Base-by-base conservation (phyloP, 2,888 invertebrate genomes). In the Drosophila birchii region DNA sequence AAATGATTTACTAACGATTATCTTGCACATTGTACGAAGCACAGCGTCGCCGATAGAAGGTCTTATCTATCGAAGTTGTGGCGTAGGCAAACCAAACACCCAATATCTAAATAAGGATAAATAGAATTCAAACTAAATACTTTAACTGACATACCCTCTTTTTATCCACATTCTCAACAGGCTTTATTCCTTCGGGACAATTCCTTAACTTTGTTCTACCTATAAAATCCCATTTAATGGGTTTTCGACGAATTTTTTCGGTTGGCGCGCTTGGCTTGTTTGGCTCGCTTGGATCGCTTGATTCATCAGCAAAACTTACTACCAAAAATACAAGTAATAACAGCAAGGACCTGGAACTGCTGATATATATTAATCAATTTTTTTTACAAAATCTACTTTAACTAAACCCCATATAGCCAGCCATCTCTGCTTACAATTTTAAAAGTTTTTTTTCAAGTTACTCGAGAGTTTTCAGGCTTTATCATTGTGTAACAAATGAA, bases 51-150 rank as follows among this genome's bases (percentile, higher is more conserved):
- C 54, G 36, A 51, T 69, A 87, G 0, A 23, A 7, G 0, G 1
- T 8, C 14, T 54, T 29, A 0, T 18, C 7, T 16, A 84, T 16
- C 0, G 83, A 73, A 2, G 87, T 80, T 1, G 83, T 70, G 14
- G 73, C 85, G 55, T 63, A 85, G 3, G 78, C 85, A 1, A 61
- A 87, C 83, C 87, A 87, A 11, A 62, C 16, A 1, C 83, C 87
- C 16, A 87, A 16, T 0, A 84, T 47, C 83, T 85, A 11, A n/a
- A 1, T 16, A 16, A 16, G 0, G 9, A 8, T 8, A 14, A 6
- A 6, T 16, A 5, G n/a, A 5, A 26, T 8, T 0, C 1, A 7
- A 9, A 11, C 7, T 4, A 12, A 32, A 16, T 5, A 23, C 7
- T 0, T 0, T 8, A 34, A n/a, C 14, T 44, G 3, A 32, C 64